phyloP scores from a whole-genome alignment of 2,797 vertebrate genomes.

The Anabacerthia variegaticeps region DNA sequence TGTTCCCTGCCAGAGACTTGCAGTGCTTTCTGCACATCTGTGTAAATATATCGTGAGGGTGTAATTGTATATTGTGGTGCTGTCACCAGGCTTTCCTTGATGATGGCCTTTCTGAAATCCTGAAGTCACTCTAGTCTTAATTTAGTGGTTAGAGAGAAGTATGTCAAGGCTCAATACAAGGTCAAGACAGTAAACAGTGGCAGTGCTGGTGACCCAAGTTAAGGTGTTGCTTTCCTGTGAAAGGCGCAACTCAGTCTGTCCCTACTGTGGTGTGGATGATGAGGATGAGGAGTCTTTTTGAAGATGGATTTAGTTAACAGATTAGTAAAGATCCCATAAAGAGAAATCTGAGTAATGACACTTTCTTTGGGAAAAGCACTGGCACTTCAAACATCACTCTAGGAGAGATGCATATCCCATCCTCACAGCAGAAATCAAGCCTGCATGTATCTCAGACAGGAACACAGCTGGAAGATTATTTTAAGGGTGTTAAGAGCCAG shows the following conservation, averaged over 20 bases:
- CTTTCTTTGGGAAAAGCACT: background rate
- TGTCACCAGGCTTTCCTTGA: background rate
- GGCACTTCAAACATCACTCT: background rate
- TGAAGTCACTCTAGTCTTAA: background rate
- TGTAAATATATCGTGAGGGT: background rate
- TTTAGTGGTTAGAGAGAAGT: background rate
- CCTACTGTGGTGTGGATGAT: background rate
- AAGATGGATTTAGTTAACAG: background rate
- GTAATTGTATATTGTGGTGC: accelerated
- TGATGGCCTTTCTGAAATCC: background rate
- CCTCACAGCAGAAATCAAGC: background rate
- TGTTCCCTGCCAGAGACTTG: background rate
- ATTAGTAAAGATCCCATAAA: background rate
- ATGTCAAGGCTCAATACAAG: background rate
- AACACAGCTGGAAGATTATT: background rate
- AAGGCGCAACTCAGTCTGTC: accelerated
- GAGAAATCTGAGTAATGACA: background rate
- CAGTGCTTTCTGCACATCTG: background rate
- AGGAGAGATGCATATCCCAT: background rate
- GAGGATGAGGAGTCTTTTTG: background rate
- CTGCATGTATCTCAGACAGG: background rate
- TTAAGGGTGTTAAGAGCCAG: background rate
- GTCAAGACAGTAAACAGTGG: background rate
- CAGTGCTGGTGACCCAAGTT: background rate
- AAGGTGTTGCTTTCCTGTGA: accelerated